Percentiles rank a stretch among this genome's conserved stretches.
These are phyloP conservation scores for Corythucha ciliata DNA, from an alignment of 2,888 invertebrate genomes.

Conservation along the genomic window DNA sequence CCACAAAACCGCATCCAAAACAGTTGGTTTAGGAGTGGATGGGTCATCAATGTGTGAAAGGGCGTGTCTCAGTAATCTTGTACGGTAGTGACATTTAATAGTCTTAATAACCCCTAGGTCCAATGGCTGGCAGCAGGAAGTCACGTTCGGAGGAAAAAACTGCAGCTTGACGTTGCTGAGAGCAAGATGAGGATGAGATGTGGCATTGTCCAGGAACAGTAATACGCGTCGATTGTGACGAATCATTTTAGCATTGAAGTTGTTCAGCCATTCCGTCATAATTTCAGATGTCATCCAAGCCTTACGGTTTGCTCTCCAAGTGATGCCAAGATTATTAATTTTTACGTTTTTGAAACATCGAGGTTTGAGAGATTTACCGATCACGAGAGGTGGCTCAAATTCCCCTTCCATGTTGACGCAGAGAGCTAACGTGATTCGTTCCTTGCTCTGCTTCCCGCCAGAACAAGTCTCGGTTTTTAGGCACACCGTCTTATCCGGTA, in stretches of 20 bases:
- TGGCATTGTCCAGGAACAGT: constrained; percentile 25
- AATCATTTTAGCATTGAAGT: not conserved
- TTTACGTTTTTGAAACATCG: constrained; percentile 17
- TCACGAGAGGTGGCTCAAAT: constrained; percentile 26
- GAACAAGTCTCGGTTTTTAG: constrained; percentile 35
- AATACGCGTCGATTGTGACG: constrained; percentile 15
- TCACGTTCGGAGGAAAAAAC: too few relatives aligned
- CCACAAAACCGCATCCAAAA: too few relatives aligned
- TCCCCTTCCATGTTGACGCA: constrained; percentile 35
- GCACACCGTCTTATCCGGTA: constrained; percentile 37
- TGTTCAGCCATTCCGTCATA: constrained; percentile 14
- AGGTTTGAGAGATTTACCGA: constrained; percentile 32
- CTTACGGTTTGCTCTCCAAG: constrained; percentile 30
- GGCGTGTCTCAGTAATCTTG: too few relatives aligned
- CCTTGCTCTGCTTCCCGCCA: constrained; percentile 36
- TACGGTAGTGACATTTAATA: too few relatives aligned
- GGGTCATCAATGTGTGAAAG: too few relatives aligned
- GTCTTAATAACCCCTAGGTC: too few relatives aligned
- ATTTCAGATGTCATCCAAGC: constrained; percentile 32
- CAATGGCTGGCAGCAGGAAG: too few relatives aligned
- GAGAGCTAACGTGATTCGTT: constrained; percentile 34
- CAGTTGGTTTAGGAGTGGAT: too few relatives aligned
- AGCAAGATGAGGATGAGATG: constrained; percentile 18
- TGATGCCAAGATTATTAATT: constrained; percentile 22
- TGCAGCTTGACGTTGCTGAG: too few relatives aligned